Base-by-base conservation (phyloP, 2,888 invertebrate species). In the Drosophila anomelani region DNA sequence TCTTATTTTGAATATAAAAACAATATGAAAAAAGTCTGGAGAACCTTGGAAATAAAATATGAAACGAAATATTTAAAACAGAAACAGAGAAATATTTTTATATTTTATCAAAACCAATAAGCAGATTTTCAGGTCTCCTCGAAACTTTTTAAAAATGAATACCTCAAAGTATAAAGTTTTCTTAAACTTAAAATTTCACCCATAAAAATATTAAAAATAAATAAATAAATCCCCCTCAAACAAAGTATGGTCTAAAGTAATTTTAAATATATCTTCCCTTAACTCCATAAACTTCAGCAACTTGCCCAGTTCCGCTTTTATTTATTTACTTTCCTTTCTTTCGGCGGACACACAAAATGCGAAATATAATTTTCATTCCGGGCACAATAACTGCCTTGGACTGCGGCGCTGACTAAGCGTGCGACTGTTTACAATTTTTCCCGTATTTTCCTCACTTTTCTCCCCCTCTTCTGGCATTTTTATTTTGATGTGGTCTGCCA, bases 401-500 rank as follows among this genome's bases (percentile, higher is more conserved):
- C 36, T 39, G 53, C 23, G 61, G 36, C 62, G 70, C 73, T 70
- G 70, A 70, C 70, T 70, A 70, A 70, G 70, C 73, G 70, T 73
- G 73, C 73, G 73, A 70, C 61, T 70, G 78, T 83, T 78, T 79
- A 80, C 66, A 78, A 79, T 77, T 47, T 44, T 56, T 71, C 10
- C 49, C 38, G 61, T 69, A 58, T 61, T 78, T 78, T 78, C 51
- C 32, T 57, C 20, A 26, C 32, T 39, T 49, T 49, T 36, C 36
- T 15, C 13, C 26, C 9, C 13, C 9, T 41, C 32, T 70, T 32
- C 15, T 8, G 51, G 58, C 51, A 72, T 79, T 76, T 84, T 81
- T 79, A 69, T 85, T 80, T 80, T 85, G 76, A 81, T 85, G 81
- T 79, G 85, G 85, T 79, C 67, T 66, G 53, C 73, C 67, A 72